Conservation (phyloP, 2,113 vertebrate species). For the Hemiscyllium ocellatum region DNA sequence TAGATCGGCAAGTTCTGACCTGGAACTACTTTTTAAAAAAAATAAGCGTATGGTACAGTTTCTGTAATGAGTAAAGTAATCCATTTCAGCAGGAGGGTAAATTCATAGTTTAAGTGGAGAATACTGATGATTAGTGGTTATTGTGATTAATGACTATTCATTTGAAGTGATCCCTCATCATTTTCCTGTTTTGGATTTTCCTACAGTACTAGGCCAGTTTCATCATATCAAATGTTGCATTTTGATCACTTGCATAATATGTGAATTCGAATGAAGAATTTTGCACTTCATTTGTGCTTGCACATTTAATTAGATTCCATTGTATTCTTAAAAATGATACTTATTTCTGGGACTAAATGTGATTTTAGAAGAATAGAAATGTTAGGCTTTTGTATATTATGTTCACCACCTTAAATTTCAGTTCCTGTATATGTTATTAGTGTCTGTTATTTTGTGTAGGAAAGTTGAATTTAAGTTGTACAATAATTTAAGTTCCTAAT, state of each 20-base stretch:
- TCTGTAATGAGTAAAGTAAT: neutral
- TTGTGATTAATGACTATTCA: neutral
- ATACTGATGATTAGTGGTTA: neutral
- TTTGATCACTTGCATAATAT: neutral
- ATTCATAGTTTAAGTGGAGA: neutral
- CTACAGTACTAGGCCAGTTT: neutral
- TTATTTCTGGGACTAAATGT: neutral
- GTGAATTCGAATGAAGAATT: neutral
- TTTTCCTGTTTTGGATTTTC: neutral
- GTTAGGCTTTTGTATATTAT: neutral
- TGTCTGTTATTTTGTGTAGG: neutral
- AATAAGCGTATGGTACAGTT: neutral
- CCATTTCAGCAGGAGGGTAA: neutral
- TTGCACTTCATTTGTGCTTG: neutral
- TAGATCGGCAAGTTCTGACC: neutral
- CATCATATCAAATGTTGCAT: neutral
- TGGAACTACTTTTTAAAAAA: neutral
- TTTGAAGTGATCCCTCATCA: neutral
- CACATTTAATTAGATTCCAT: neutral
- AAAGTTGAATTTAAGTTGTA: neutral
- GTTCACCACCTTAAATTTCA: slow-evolving; percentile 30
- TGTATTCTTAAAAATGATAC: neutral
- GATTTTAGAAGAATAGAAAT: neutral
- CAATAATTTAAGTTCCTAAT: neutral
- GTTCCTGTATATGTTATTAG: neutral